Base-by-base conservation (phyloP, 2,888 invertebrate genomes). In the Spodoptera littoralis region DNA sequence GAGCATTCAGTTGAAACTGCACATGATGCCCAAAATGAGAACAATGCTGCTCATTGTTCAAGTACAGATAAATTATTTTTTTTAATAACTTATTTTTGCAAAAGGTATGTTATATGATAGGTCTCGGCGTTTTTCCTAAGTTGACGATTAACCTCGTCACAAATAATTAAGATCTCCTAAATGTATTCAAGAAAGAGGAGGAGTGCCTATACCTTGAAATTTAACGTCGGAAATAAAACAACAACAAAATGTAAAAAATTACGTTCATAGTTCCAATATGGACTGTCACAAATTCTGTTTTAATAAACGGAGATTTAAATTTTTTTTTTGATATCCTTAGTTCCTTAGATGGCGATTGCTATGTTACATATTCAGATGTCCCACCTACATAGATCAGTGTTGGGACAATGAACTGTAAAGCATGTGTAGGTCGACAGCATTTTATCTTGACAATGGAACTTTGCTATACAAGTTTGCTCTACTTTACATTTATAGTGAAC, bases 321-420 rank as follows among this genome's bases (percentile, higher is more conserved):
- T 12, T 59, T 55, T 53, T 62, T 60, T 65, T 36, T 30, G 36
- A n/a, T 49, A 64, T 70, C 53, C 60, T 64, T 60, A 46, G 61
- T 65, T 54, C 60, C 65, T 13, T 69, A 67, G 44, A 69, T 62
- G 67, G 66, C 45, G 8, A 52, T 66, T 65, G 51, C 48, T 75
- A 62, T 77, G 53, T 36, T 44, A 12, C n/a, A 43, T 0, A 59
- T 47, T 50, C 54, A 47, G 13, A 44, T 49, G 52, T 11, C 13
- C 47, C 65, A 18, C 79, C 70, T 70, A 77, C 67, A 53, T 36
- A 13, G 11, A 63, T 58, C 43, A 27, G 48, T 47, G 56, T 47
- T 70, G 67, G 79, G 77, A 59, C 76, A 73, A 76, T 70, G 79
- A 79, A 76, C 79, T 61, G 27, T 43, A 2, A 8, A 60, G 48